Evolutionary conservation across 2,113 vertebrate genomes (phyloP).

Genomic region (Clarias batrachus): DNA sequence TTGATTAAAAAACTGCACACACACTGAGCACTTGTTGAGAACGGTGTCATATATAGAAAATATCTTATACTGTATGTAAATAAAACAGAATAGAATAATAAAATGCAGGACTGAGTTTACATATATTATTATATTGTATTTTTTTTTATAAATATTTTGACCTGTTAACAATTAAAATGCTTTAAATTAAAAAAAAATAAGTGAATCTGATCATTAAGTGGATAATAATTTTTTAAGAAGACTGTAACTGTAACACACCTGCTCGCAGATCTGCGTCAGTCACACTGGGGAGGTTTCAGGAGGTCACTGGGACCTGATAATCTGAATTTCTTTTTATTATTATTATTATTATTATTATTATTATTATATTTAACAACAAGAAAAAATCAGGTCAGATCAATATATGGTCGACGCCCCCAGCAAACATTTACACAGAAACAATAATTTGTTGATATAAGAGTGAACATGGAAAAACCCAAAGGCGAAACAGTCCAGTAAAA

Average conservation of each 20-base stretch:
- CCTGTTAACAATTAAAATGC: neutral
- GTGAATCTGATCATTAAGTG: neutral
- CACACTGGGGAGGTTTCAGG: neutral
- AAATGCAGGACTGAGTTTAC: neutral
- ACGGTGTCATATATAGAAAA: neutral
- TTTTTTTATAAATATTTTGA: neutral
- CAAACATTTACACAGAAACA: no score
- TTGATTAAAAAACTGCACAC: neutral
- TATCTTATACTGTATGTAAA: neutral
- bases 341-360: no score
- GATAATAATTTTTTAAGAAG: neutral
- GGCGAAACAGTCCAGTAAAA: no score
- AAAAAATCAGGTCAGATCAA: no score
- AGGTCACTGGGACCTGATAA: neutral
- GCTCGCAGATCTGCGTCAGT: neutral
- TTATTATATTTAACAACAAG: neutral
- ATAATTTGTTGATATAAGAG: no score
- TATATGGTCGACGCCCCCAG: no score
- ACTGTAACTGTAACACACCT: slow-evolving; percentile 3
- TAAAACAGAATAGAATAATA: neutral
- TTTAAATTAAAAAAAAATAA: neutral
- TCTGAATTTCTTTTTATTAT: no score
- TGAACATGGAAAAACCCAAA: no score
- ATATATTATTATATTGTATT: neutral
- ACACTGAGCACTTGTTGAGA: neutral